Evolutionary conservation across 2,113 vertebrate genomes (phyloP), one percentile per base, ranked within the genome.

Genomic region (Numenius arquata): DNA sequence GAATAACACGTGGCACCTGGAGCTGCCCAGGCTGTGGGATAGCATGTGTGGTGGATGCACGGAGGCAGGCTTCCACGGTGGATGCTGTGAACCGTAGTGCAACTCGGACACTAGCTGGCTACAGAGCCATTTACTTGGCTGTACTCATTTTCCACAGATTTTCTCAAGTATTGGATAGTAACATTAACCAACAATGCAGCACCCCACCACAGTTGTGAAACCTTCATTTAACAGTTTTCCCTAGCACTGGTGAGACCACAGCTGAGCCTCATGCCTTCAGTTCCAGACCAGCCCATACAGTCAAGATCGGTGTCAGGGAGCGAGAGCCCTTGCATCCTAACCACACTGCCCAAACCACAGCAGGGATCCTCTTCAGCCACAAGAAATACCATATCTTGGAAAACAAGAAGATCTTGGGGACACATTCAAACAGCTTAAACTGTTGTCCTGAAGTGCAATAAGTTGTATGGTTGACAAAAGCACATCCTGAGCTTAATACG

Each of bases 351-450:
- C 48, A 11, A 66, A 27, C 26, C 82, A 34, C 43, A 17, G 36
- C 61, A 62, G 41, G 58, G 56, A 94, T 78, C 48, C 36, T 52
- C 81, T 41, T 15, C 43, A 34, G 13, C 43, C 66, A 43, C 21
- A 11, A 43, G 43, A 62, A 91, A 15, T 63, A 30, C 30, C 48
- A 56, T 34, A 9, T 11, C 48, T 3, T 53, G 67, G 67, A 55
- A 85, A 80, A 67, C 5, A 47, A 62, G 20, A 3, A 53, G 34
- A 43, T 43, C 73, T 14, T 11, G 7, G 5, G 47, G 50, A 29
- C 0, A 1, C 17, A 0, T 11, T 70, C 41, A 26, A 30, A 50
- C 13, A 43, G 70, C 32, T 66, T 71, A 19, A 15, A 45, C 25
- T 4, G 27, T 45, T 53, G 71, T 52, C 48, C 30, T 32, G 6